Evolutionary conservation across 2,113 vertebrate species (phyloP).

Genomic region (Cavia aperea): DNA sequence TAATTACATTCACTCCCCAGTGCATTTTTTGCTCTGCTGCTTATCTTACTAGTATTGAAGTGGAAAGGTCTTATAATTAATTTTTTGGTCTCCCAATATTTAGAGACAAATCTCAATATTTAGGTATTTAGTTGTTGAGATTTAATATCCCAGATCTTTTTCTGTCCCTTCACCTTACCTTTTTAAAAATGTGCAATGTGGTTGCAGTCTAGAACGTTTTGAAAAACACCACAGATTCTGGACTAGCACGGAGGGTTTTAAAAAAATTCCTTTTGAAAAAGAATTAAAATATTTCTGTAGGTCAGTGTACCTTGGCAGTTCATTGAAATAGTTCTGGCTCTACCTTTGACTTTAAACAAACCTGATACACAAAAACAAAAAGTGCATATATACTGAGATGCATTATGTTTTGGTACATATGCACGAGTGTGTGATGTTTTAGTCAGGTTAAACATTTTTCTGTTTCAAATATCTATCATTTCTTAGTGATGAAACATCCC

Average conservation of each 20-base stretch:
- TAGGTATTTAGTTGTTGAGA: not conserved
- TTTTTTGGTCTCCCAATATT: conserved; percentile 39
- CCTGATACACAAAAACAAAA: not conserved
- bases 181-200: not conserved
- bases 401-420: not conserved
- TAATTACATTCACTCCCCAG: conserved; percentile 22
- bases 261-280: not conserved
- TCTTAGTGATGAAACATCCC: not conserved
- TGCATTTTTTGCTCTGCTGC: conserved; percentile 37
- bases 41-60: conserved; percentile 46
- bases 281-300: not conserved
- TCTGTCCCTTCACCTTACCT: not conserved
- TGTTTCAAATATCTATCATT: not conserved
- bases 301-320: not conserved
- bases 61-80: not conserved
- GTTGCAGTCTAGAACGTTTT: not conserved
- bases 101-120: conserved; percentile 22
- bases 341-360: not conserved
- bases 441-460: not conserved
- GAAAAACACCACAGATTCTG: not conserved
- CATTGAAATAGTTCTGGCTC: not conserved
- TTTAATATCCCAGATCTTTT: not conserved
- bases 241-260: not conserved
- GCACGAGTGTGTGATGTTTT: not conserved
- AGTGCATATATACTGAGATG: not conserved